Conservation (phyloP, 2,113 vertebrate genomes). For the Pterocles gutturalis region DNA sequence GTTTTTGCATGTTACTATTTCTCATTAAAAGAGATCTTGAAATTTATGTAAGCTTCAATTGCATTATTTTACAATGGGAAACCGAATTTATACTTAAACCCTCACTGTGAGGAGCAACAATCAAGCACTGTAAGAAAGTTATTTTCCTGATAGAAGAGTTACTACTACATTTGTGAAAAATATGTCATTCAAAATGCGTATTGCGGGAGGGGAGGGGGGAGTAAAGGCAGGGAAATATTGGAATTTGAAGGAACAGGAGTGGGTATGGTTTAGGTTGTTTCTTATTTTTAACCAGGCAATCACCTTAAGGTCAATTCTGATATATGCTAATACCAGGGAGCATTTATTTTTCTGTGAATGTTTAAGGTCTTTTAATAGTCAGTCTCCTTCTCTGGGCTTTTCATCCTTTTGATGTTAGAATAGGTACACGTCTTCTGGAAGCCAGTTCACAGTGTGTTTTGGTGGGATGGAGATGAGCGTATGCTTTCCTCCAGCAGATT, state of each 20-base stretch:
- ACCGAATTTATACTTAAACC: background rate
- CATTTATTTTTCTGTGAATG: background rate
- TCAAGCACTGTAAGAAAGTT: background rate
- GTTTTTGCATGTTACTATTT: background rate
- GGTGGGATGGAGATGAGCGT: background rate
- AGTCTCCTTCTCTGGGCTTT: background rate
- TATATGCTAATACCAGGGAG: background rate
- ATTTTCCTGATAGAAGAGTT: background rate
- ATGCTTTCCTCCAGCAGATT: constrained; percentile 32
- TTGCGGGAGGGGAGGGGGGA: background rate
- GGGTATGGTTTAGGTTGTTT: background rate
- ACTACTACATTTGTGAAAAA: background rate
- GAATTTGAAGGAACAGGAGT: background rate
- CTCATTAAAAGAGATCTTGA: background rate
- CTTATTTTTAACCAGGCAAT: background rate
- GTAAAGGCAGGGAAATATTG: background rate
- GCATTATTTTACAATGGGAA: background rate
- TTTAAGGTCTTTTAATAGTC: background rate
- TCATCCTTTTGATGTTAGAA: constrained; percentile 25
- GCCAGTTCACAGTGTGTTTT: background rate
- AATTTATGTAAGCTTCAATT: background rate
- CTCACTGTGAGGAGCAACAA: background rate
- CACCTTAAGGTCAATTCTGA: background rate
- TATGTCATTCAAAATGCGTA: background rate
- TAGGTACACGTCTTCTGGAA: background rate